Conservation (phyloP, 2,888 invertebrate species). For the Pollenia amentaria region DNA sequence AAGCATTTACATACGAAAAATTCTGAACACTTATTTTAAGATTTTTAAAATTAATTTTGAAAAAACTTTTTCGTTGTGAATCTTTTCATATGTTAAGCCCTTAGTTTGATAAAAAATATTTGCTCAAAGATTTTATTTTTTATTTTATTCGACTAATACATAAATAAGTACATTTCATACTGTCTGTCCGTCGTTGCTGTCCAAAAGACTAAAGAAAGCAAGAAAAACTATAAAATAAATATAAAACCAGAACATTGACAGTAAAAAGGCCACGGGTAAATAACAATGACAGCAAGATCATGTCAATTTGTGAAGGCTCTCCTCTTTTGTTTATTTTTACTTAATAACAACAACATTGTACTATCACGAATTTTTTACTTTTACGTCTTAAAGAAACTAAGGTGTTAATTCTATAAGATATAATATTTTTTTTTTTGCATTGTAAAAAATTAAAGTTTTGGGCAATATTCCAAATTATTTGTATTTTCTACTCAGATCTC, state of each 20-base stretch:
- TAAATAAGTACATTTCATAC: background rate
- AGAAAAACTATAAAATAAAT: background rate
- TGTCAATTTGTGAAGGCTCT: slow-evolving; percentile 31
- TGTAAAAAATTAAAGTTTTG: no score
- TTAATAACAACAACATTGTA: slow-evolving; percentile 9
- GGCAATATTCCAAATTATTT: no score
- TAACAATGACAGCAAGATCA: slow-evolving; percentile 38
- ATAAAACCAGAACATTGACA: slow-evolving; percentile 20
- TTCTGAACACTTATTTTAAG: no score
- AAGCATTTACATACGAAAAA: no score
- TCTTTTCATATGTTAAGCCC: background rate
- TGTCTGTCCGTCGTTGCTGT: background rate
- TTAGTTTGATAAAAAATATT: background rate
- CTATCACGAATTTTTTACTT: slow-evolving; percentile 1
- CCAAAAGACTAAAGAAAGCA: background rate
- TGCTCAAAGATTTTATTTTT: slow-evolving; percentile 41
- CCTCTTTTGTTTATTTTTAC: background rate
- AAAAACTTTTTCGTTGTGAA: background rate
- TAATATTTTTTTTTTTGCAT: no score
- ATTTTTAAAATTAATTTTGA: no score
- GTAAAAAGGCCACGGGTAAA: slow-evolving; percentile 52
- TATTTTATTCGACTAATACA: no score
- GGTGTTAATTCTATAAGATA: background rate
- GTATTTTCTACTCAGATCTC: no score
- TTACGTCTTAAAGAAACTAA: background rate